Conservation (phyloP, 2,797 vertebrate species). For the Rousettus madagascariensis region DNA sequence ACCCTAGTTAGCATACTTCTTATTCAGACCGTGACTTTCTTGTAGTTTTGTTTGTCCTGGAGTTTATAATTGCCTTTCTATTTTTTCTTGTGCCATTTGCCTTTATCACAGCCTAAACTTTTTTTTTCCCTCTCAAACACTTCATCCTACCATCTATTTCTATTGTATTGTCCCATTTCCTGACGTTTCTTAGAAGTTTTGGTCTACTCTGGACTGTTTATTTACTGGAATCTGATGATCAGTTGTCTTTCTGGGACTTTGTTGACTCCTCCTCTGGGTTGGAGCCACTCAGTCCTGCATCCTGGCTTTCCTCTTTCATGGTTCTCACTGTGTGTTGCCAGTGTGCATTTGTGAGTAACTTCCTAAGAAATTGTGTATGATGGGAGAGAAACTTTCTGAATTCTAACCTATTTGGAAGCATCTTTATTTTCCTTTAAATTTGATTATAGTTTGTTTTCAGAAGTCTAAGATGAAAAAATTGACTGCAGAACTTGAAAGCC, state of each 20-base stretch:
- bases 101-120: neutral
- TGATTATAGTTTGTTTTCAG: neutral
- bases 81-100: neutral
- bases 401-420: neutral
- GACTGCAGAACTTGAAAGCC: neutral
- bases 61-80: slow-evolving; percentile 51
- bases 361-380: neutral
- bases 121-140: neutral
- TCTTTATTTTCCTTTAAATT: neutral
- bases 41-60: slow-evolving; percentile 25
- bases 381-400: neutral
- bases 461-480: slow-evolving; percentile 19
- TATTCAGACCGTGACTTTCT: neutral
- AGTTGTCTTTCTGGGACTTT: neutral
- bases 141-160: neutral
- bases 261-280: neutral
- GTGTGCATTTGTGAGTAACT: neutral
- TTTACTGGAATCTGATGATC: neutral
- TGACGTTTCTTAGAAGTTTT: neutral
- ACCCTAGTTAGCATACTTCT: neutral
- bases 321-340: neutral
- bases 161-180: neutral
- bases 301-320: neutral
- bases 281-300: neutral
- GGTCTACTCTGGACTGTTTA: neutral